Conservation (phyloP, 1,140 invertebrate species). For the Gyrodactylus bullatarudis region DNA sequence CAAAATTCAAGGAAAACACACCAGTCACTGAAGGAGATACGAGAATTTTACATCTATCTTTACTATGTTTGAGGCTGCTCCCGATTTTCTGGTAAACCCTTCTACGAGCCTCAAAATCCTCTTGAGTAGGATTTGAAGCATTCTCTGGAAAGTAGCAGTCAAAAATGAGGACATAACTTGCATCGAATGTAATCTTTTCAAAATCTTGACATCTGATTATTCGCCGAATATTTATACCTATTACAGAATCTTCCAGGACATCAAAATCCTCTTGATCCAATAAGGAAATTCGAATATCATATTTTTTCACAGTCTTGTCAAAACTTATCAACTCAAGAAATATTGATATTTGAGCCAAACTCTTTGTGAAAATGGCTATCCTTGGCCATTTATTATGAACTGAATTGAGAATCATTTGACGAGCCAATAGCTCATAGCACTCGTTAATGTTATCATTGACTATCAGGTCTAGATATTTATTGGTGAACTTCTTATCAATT, state of each 20-base stretch:
- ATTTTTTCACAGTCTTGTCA: not conserved
- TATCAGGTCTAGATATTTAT: not conserved
- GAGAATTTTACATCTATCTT: not conserved
- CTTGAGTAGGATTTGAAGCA: too few relatives aligned
- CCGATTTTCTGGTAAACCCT: not conserved
- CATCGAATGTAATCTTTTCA: not conserved
- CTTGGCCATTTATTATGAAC: not conserved
- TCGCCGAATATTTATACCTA: not conserved
- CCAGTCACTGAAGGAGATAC: not conserved
- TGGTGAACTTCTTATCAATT: not conserved
- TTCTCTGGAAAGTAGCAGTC: too few relatives aligned
- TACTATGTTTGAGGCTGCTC: not conserved
- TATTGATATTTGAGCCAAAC: not conserved
- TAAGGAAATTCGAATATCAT: not conserved
- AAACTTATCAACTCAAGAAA: not conserved
- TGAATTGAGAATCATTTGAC: not conserved
- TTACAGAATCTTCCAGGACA: not conserved
- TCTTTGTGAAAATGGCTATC: not conserved
- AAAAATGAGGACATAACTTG: not conserved
- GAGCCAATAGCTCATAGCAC: not conserved
- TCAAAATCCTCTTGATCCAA: not conserved
- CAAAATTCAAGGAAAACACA: not conserved
- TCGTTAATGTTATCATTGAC: not conserved
- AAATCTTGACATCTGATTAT: not conserved
- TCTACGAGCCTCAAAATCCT: not conserved